These are phyloP conservation scores for Drosophila parvula DNA, from an alignment of 1,140 invertebrate genomes.

Conservation along the genomic window DNA sequence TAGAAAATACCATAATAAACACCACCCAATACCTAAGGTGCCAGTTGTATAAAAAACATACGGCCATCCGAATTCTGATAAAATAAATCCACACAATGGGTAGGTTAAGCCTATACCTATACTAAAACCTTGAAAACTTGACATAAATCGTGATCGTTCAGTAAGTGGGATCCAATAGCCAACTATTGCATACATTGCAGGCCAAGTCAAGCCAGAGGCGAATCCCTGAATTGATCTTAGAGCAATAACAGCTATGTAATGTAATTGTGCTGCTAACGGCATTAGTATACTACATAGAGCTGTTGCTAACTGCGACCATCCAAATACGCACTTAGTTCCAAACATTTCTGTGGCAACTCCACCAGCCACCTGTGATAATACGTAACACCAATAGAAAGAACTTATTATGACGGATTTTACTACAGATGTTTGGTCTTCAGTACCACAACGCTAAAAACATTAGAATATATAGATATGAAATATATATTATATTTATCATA, in stretches of 20 bases:
- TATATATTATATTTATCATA: neutral
- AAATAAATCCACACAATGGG: constrained; percentile 89
- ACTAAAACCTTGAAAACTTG: constrained; percentile 91
- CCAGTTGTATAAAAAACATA: constrained; percentile 90
- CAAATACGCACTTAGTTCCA: constrained; percentile 92
- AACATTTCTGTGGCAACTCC: constrained; percentile 90
- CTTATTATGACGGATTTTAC: constrained; percentile 87
- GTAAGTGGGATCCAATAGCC: constrained; percentile 93
- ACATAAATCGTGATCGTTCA: constrained; percentile 91
- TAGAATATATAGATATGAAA: constrained; percentile 1
- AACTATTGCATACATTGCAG: constrained; percentile 93
- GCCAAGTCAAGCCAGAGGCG: constrained; percentile 92
- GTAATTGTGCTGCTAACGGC: constrained; percentile 87
- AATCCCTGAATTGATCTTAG: constrained; percentile 88
- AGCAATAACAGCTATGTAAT: constrained; percentile 87
- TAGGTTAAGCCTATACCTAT: constrained; percentile 90
- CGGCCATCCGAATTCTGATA: constrained; percentile 88
- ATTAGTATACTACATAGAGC: constrained; percentile 89
- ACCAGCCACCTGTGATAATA: constrained; percentile 89
- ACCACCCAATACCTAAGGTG: constrained; percentile 87
- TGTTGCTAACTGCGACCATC: constrained; percentile 88
- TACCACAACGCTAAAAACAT: constrained; percentile 44
- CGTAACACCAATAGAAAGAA: constrained; percentile 90
- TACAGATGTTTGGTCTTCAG: constrained; percentile 85
- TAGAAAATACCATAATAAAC: constrained; percentile 89